Evolutionary conservation across 2,888 invertebrate species (phyloP), one percentile per base, ranked within the genome.

Genomic region (Chrysopilus asiliformis): DNA sequence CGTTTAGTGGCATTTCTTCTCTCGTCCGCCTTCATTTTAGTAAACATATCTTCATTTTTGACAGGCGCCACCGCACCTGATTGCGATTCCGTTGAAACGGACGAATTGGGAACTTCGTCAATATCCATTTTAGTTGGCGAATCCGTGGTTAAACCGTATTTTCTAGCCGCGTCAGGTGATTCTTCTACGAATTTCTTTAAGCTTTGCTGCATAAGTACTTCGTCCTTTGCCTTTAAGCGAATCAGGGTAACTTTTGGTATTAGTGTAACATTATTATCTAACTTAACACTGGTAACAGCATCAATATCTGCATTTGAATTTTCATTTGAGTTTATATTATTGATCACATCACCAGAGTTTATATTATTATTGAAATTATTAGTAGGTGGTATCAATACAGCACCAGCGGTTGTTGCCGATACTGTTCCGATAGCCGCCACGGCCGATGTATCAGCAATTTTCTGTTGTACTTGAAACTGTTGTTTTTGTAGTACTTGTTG

Each of bases 161-260:
- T 70, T 45, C 68, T 70, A 34, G 74, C 71, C 40, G 70, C 57
- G 50, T 66, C 66, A 41, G 72, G 73, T 48, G 71, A 68, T 49
- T 71, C 74, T 54, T 76, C 72, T 38, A 68, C 70, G 56, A 75
- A 76, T 47, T 73, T 70, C 45, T 68, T 67, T 45, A 77, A 56
- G 59, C 75, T 76, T 51, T 71, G 71, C 49, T 76, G 74, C 68
- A 79, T 72, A 29, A 74, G 55, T 34, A 67, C 65, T 50, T 72
- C 70, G 55, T 76, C 76, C 52, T 70, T 62, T 42, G 51, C 46
- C 50, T 55, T 58, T 48, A 60, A 54, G 34, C 58, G 54, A 54
- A 55, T 59, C 47, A 61, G 55, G 51, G 60, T 57, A 52, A 61
- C 58, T 53, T 57, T 57, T 47, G 55, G 49, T 45, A 53, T 55